Base-by-base conservation (phyloP, 2,888 invertebrate genomes). In the Copidosoma aretas region DNA sequence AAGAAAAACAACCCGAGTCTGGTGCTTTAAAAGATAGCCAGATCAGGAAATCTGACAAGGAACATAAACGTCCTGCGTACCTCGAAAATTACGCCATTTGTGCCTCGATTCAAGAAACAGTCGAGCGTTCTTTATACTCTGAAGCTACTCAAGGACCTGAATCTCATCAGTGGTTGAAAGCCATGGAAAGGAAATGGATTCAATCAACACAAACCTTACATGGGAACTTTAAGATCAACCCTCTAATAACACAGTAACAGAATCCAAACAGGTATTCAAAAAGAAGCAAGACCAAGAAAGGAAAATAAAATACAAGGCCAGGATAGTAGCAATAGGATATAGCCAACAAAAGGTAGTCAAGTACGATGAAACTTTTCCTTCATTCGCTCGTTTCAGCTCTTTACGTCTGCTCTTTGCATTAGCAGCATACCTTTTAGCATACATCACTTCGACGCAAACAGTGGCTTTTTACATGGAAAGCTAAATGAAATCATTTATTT, bases 241-340 rank as follows among this genome's bases (percentile, higher is more conserved):
- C 19, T 19, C 10, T 10, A 71, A 73, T 61, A 63, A 59, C 54
- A 71, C 71, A 59, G 68, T 72, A 14, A 73, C 77, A 12, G 71
- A 70, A 60, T 74, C 67, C 22, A 75, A 71, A 59, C 77, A 76
- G 75, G 73, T 74, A 21, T 77, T 74, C 59, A 74, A 72, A 57
- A 70, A 69, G 3, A 77, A 76, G 68, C 74, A 53, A 22, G 64
- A 72, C 52, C 52, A 62, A 52, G 66, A 75, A 64, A 74, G 74
- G 21, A 54, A 72, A n/a, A 72, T 70, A 17, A 68, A 64, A 41
- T 71, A 70, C 60, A 75, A 72, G 66, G 75, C 74, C 43, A 70
- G 74, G 43, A 43, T 75, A 24, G 72, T 74, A 46, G 74, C 74
- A 10, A 73, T 72, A 54, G 75, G 75, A 10, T 75, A 73, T 60